A percentile compares a stretch with the other conserved stretches of the same genome.
These are phyloP conservation scores for Lutjanus campechanus DNA, from an alignment of 2,797 vertebrate genomes.

Conservation along the genomic window DNA sequence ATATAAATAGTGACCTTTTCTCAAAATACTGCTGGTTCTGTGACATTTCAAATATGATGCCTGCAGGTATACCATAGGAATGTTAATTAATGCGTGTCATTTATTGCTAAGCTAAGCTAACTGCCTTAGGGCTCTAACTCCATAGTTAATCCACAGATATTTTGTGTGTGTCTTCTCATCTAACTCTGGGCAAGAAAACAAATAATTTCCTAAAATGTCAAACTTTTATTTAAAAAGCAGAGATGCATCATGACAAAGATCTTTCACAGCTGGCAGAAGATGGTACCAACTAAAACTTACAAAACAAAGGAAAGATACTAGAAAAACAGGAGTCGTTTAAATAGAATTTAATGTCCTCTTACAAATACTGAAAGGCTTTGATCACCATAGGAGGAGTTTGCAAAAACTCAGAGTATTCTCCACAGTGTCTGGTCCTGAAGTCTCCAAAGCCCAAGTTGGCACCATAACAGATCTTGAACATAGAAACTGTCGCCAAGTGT, in stretches of 20 bases:
- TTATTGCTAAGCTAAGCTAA: conserved; percentile 3
- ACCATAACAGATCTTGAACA: conserved; percentile 5
- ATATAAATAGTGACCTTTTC: too few species aligned
- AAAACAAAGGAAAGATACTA: background rate
- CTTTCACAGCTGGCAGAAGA: background rate
- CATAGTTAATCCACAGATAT: background rate
- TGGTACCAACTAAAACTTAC: background rate
- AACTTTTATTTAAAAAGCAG: background rate
- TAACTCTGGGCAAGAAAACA: background rate
- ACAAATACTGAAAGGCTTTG: conserved; percentile 1
- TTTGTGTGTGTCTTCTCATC: background rate
- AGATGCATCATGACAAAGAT: background rate
- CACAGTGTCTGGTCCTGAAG: conserved; percentile 14
- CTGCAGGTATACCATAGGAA: too few species aligned
- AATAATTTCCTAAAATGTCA: background rate
- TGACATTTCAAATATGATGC: too few species aligned
- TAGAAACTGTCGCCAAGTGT: background rate
- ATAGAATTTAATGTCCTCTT: conserved; percentile 44
- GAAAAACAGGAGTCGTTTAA: conserved; percentile 13
- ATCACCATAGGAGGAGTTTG: conserved; percentile 34
- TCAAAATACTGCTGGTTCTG: too few species aligned
- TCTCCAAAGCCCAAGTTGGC: conserved; percentile 32
- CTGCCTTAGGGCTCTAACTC: background rate
- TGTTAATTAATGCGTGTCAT: too few species aligned
- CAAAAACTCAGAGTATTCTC: background rate